Evolutionary conservation across 2,888 invertebrate genomes (phyloP).

Genomic region (Thysanoteuthis rhombus): DNA sequence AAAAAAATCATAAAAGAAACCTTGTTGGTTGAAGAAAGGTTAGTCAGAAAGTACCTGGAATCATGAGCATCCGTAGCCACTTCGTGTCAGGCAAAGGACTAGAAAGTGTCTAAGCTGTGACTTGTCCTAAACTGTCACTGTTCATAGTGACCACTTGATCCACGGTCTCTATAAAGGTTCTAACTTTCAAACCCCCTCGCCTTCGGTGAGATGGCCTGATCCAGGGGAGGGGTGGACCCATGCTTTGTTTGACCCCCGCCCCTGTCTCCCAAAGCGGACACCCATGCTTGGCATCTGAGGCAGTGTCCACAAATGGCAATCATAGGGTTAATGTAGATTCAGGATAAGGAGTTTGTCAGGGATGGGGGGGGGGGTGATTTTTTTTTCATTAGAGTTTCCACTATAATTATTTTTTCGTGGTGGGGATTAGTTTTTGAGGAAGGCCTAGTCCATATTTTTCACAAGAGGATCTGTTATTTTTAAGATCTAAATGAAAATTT

Average conservation of each 20-base stretch:
- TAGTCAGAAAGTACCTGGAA: background rate
- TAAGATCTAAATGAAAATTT: constrained; percentile 12
- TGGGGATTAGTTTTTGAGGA: background rate
- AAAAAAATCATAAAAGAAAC: background rate
- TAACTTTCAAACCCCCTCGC: too few species aligned
- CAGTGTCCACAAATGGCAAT: background rate
- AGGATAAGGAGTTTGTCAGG: background rate
- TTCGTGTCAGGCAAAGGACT: too few species aligned
- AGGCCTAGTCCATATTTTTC: background rate
- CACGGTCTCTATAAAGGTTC: too few species aligned
- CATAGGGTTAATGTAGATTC: background rate
- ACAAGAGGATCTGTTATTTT: background rate
- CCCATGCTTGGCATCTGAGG: background rate
- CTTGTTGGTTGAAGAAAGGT: background rate
- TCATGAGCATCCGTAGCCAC: too few species aligned
- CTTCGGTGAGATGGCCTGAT: too few species aligned
- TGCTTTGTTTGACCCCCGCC: too few species aligned
- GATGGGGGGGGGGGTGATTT: too few species aligned
- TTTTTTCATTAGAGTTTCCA: background rate
- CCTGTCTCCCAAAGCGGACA: too few species aligned
- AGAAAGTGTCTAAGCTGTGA: too few species aligned
- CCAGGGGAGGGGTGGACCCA: too few species aligned
- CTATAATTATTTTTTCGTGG: background rate
- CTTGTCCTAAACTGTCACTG: too few species aligned
- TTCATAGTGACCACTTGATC: too few species aligned